A percentile compares a stretch with the other conserved stretches of the same genome.
phyloP scores from a whole-genome alignment of 1,140 invertebrate genomes.

The Penaeus indicus region DNA sequence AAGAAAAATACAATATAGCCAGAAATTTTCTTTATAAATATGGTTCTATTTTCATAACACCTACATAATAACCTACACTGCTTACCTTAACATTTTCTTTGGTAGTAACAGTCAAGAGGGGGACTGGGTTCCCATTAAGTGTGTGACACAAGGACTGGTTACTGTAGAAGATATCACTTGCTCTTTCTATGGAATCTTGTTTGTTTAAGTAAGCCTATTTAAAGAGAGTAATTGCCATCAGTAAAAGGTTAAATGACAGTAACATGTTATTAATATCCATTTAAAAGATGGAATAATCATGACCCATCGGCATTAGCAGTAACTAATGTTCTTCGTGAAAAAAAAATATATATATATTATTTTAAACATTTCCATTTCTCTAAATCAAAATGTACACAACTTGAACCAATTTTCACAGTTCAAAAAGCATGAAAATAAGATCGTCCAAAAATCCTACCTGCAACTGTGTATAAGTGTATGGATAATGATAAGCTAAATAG shows the following conservation, averaged over 20 bases:
- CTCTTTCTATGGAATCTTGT: slow-evolving; percentile 72
- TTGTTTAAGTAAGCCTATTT: slow-evolving; percentile 78
- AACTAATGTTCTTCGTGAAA: no score
- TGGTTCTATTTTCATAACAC: not conserved
- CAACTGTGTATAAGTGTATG: slow-evolving; percentile 87
- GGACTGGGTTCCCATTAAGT: slow-evolving; percentile 82
- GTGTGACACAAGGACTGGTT: slow-evolving; percentile 81
- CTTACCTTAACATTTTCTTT: slow-evolving; percentile 54
- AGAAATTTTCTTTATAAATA: no score
- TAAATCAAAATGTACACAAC: no score
- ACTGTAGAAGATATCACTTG: slow-evolving; percentile 73
- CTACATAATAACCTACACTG: not conserved
- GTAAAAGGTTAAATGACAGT: not conserved
- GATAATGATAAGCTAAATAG: slow-evolving; percentile 92
- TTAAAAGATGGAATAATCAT: no score
- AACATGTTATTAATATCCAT: no score
- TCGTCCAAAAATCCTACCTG: slow-evolving; percentile 73
- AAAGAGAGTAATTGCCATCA: slow-evolving; percentile 54
- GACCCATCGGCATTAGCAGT: no score
- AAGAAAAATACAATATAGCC: not conserved
- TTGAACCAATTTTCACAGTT: no score
- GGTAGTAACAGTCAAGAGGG: slow-evolving; percentile 83
- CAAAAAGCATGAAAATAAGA: not conserved
- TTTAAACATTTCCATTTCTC: no score
- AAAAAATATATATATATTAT: no score